These are phyloP conservation scores for Cheilosia pagana DNA, from an alignment of 2,888 invertebrate genomes.

Conservation along the genomic window DNA sequence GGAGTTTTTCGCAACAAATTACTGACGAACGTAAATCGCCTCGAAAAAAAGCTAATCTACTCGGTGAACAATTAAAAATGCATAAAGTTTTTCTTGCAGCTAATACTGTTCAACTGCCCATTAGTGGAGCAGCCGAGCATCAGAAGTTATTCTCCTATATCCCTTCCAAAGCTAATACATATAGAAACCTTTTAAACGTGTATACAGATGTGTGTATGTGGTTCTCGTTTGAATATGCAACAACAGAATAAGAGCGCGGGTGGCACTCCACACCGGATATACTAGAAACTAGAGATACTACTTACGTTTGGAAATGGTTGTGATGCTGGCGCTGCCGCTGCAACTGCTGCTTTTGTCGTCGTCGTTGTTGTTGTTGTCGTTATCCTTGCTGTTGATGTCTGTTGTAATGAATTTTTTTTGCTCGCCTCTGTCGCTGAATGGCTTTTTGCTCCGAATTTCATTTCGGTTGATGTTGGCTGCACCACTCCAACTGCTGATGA, in stretches of 20 bases:
- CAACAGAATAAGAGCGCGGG: background rate
- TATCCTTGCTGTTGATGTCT: slow-evolving; percentile 68
- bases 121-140: slow-evolving; percentile 1
- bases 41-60: too few relatives aligned
- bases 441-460: slow-evolving; percentile 69
- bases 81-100: background rate
- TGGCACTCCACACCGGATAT: slow-evolving; percentile 9
- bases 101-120: slow-evolving; percentile 21
- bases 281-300: slow-evolving; percentile 32
- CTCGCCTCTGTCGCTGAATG: slow-evolving; percentile 47
- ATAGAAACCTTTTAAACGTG: background rate
- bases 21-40: too few relatives aligned
- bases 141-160: slow-evolving; percentile 14
- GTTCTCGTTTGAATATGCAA: slow-evolving; percentile 1
- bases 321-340: slow-evolving; percentile 59
- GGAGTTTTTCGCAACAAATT: too few relatives aligned
- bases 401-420: slow-evolving; percentile 65
- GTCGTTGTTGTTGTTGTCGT: slow-evolving; percentile 49
- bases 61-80: background rate
- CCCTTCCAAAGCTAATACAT: slow-evolving; percentile 33
- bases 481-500: slow-evolving; percentile 60
- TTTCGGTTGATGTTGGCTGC: slow-evolving; percentile 64
- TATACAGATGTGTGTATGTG: background rate
- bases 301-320: slow-evolving; percentile 64
- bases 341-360: slow-evolving; percentile 47